These are phyloP conservation scores for Halocaridina rubra DNA, from an alignment of 2,888 invertebrate genomes.

Conservation along the genomic window DNA sequence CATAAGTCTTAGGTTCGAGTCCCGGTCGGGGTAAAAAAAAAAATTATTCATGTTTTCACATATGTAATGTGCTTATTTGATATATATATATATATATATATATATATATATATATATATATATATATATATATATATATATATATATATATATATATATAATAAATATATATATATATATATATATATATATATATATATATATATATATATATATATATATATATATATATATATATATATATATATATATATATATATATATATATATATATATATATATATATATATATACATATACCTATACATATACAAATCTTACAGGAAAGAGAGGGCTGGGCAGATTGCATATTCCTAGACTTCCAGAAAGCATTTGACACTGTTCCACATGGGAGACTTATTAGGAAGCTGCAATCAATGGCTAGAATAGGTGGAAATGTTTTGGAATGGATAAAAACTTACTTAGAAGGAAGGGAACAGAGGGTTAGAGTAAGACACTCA, in stretches of 20 bases:
- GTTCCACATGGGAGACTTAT: no score
- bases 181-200: neutral
- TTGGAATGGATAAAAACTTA: no score
- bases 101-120: neutral
- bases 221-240: neutral
- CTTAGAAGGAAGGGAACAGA: no score
- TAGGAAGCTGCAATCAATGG: no score
- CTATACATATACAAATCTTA: no score
- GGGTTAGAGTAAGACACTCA: no score
- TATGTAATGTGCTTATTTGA: neutral
- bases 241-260: neutral
- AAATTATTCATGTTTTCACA: neutral
- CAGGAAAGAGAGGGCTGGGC: no score
- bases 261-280: neutral
- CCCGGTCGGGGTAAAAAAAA: no score
- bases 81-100: neutral
- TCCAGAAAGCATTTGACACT: no score
- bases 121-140: neutral
- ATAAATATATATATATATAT: neutral
- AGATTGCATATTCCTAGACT: no score
- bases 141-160: neutral
- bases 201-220: neutral
- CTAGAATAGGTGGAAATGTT: no score
- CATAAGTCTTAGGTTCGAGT: no score
- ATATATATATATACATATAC: neutral